Evolutionary conservation across 2,113 vertebrate genomes (phyloP).

Genomic region (Callaeas wilsoni): DNA sequence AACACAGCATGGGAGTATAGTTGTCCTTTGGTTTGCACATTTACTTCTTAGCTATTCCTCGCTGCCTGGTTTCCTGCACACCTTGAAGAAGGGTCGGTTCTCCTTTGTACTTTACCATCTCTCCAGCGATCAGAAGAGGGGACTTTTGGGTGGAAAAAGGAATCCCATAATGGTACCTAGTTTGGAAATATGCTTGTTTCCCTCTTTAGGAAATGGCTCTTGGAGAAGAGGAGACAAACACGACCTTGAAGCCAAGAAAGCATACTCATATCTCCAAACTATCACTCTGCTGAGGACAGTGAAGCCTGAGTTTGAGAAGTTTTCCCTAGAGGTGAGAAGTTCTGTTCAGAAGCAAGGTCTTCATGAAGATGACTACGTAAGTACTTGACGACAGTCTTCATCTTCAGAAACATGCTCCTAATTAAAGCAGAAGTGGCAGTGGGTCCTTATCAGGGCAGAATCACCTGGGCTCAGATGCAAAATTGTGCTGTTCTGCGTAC

Average conservation of each 20-base stretch:
- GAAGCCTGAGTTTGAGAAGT: conserved; percentile 95
- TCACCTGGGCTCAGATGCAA: neutral
- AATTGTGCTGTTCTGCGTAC: neutral
- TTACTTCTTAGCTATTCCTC: neutral
- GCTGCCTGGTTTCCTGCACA: rapidly evolving
- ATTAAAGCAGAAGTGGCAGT: conserved; percentile 49
- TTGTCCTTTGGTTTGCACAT: neutral
- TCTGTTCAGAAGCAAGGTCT: conserved; percentile 80
- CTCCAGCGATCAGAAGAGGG: neutral
- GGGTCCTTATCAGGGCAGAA: neutral
- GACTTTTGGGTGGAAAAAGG: neutral
- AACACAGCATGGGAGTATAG: neutral
- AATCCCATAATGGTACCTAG: conserved; percentile 29
- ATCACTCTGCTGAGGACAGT: conserved; percentile 90
- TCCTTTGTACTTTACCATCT: neutral
- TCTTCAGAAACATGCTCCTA: conserved; percentile 25
- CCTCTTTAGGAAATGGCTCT: conserved; percentile 86
- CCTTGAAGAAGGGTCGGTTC: neutral
- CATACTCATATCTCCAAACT: conserved; percentile 88
- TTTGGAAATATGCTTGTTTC: conserved; percentile 64
- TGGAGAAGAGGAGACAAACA: conserved; percentile 93
- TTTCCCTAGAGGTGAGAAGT: conserved; percentile 90
- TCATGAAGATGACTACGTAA: conserved; percentile 86
- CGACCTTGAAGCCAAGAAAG: conserved; percentile 88
- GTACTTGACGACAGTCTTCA: conserved; percentile 62